phyloP scores from a whole-genome alignment of 2,797 vertebrate species.

The Clarias platycephalus region DNA sequence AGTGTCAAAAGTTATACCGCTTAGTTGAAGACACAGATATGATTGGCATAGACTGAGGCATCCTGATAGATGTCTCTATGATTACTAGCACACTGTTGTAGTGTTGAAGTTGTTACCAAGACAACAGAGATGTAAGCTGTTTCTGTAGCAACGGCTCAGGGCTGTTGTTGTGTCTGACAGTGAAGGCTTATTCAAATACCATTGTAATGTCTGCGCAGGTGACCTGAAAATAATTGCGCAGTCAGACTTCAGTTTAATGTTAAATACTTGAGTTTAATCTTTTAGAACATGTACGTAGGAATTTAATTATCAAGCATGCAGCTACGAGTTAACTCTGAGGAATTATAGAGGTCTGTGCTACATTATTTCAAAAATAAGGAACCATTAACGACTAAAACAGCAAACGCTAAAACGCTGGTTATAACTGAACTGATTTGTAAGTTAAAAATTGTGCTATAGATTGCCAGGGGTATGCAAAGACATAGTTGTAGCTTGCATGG shows the following conservation, averaged over 20 bases:
- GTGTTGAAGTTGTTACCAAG: conserved; percentile 34
- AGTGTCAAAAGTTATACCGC: conserved; percentile 63
- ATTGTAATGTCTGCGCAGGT: conserved; percentile 18
- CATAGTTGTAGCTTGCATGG: not conserved
- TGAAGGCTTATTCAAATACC: conserved; percentile 9
- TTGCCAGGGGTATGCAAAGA: not conserved
- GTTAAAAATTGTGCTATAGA: not conserved
- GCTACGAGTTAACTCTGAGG: not conserved
- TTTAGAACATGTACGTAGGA: not conserved
- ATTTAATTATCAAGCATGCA: not conserved
- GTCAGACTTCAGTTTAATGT: conserved; percentile 19
- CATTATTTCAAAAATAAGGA: not conserved
- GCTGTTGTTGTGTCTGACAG: conserved; percentile 21
- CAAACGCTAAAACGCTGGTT: too few relatives aligned
- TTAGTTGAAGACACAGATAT: not conserved
- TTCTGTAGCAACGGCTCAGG: conserved; percentile 17
- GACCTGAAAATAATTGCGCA: conserved; percentile 26
- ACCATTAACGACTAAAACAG: not conserved
- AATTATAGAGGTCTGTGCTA: not conserved
- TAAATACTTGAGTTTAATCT: conserved; percentile 11
- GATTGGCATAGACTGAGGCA: not conserved
- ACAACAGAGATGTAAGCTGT: conserved; percentile 22
- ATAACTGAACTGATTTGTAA: not conserved
- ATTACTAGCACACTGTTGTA: conserved; percentile 16
- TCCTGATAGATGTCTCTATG: conserved; percentile 20